A percentile compares a stretch with the other conserved stretches of the same genome.
phyloP scores from a whole-genome alignment of 2,888 invertebrate species.

The Colostygia pectinataria region DNA sequence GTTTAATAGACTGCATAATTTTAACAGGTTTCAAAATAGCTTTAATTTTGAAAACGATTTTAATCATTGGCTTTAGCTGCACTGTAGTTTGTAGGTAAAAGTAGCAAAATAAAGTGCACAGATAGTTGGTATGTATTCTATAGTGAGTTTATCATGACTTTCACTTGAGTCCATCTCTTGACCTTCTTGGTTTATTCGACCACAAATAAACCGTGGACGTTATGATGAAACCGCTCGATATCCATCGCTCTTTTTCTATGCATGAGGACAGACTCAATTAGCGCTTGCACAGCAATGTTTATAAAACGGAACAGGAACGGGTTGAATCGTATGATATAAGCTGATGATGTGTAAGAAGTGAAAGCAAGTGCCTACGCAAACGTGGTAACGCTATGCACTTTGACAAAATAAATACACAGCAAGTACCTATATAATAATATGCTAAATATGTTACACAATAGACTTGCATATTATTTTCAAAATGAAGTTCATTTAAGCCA shows the following conservation, averaged over 20 bases:
- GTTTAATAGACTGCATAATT: not conserved
- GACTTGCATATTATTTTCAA: too few species aligned
- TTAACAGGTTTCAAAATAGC: not conserved
- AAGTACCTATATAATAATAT: not conserved
- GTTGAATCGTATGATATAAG: conserved; percentile 37
- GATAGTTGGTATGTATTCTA: not conserved
- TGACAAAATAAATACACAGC: conserved; percentile 31
- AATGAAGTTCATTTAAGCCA: too few species aligned
- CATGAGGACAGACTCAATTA: conserved; percentile 22
- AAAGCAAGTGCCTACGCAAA: conserved; percentile 34
- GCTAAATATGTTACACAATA: too few species aligned
- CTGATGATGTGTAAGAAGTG: conserved; percentile 38
- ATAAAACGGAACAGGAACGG: conserved; percentile 35
- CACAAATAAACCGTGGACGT: conserved; percentile 24
- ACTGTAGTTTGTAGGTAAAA: not conserved
- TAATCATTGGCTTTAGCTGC: too few species aligned
- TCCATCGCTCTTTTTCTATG: conserved; percentile 29
- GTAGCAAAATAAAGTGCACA: not conserved
- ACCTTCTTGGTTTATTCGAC: conserved; percentile 42
- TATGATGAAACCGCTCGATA: conserved; percentile 21
- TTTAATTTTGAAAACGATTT: too few species aligned
- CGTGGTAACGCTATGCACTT: conserved; percentile 34
- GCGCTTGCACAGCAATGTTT: conserved; percentile 29
- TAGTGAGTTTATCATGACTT: conserved; percentile 42
- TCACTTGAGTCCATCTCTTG: conserved; percentile 54